Evolutionary conservation across 1,140 invertebrate genomes (phyloP), one percentile per base, ranked within the genome.

Genomic region (Rhyzopertha dominica): DNA sequence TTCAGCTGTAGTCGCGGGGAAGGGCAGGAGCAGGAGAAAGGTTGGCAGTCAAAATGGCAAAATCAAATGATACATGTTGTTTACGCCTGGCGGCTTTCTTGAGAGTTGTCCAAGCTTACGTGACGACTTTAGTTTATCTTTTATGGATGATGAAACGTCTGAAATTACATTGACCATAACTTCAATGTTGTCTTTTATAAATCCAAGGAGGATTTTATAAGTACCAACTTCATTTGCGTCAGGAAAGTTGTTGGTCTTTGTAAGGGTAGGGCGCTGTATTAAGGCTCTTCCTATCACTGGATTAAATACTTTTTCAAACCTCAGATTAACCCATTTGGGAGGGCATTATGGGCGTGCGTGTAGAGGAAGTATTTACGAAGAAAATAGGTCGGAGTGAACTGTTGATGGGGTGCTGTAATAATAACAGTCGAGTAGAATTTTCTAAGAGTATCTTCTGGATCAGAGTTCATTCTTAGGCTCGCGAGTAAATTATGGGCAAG

Each of bases 231-330:
- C 4, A 17, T 8, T 34, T 4, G 3, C 10, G n/a, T 3, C 4
- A 18, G 16, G 3, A 19, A 16, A 5, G 12, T 18, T 10, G 4
- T 19, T 16, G 3, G 14, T 16, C 5, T 17, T 12, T 10, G 32
- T 19, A 16, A 34, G 32, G 14, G 32, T 34, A 8, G 32, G 32
- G 4, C 32, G 4, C n/a, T 34, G 32, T 16, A 34, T 16, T 8
- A 34, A n/a, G 14, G 32, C 32, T 34, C 32, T 34, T 8, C 32
- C 32, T 16, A 34, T 16, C 16, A 34, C 32, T 3, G 32, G 32
- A 34, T 34, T 34, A 17, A 14, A 34, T 7, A 34, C 32, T 5
- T 16, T 34, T n/a, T 34, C 32, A 16, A 34, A 34, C 5, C 32
- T 7, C 3, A 19, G 4, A n/a, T 34, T 34, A 4, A 34, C 3